Percentiles rank a stretch among this genome's conserved stretches.
These are phyloP conservation scores for Ciconia stormi DNA, from an alignment of 2,113 vertebrate species.

Conservation along the genomic window DNA sequence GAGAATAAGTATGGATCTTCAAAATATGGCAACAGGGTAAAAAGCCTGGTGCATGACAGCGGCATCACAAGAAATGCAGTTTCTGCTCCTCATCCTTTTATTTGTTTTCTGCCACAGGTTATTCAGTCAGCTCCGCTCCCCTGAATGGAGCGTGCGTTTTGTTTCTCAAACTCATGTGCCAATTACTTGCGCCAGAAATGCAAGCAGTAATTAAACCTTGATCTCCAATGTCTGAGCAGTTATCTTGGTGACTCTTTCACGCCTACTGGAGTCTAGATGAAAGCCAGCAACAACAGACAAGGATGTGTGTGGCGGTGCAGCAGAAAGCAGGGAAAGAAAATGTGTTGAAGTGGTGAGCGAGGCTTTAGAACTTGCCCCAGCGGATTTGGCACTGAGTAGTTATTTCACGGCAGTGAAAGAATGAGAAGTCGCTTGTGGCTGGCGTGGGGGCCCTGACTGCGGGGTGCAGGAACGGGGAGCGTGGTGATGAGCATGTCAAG, in stretches of 20 bases:
- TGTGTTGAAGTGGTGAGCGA: neutral
- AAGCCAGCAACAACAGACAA: neutral
- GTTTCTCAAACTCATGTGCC: neutral
- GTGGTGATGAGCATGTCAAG: fast-evolving
- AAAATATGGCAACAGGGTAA: neutral
- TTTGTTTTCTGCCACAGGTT: neutral
- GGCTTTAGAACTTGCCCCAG: neutral
- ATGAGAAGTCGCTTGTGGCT: fast-evolving
- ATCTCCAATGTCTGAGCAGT: neutral
- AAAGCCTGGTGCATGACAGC: neutral
- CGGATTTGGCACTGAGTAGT: neutral
- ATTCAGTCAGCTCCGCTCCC: neutral
- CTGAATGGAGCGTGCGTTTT: fast-evolving
- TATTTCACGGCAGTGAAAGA: neutral
- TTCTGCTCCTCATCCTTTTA: neutral
- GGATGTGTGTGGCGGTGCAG: neutral
- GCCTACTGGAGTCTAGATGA: neutral
- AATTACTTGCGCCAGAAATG: neutral
- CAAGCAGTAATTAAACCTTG: neutral
- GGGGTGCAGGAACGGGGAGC: neutral
- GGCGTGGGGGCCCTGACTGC: neutral
- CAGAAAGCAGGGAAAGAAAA: neutral
- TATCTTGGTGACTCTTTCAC: neutral
- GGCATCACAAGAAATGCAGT: neutral
- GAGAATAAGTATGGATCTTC: neutral